Conservation (phyloP, 2,113 vertebrate species). For the Lates calcarifer region DNA sequence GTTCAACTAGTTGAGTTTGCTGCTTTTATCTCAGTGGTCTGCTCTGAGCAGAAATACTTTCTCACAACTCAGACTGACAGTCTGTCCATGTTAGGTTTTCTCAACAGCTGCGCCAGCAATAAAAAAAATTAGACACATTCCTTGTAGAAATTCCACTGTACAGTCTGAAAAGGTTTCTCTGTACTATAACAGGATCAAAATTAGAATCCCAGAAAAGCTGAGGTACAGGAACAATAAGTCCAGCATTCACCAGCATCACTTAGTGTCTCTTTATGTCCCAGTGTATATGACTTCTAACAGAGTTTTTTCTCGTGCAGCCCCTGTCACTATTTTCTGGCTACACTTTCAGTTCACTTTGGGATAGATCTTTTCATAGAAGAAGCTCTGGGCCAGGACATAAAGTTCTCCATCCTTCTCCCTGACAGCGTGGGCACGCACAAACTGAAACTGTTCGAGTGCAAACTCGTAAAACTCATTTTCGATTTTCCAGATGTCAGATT, state of each 20-base stretch:
- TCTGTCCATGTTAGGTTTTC: constrained; percentile 27
- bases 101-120: constrained; percentile 49
- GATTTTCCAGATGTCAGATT: constrained; percentile 98
- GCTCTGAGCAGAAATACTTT: constrained; percentile 4
- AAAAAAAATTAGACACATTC: constrained; percentile 33
- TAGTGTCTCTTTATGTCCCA: constrained; percentile 20
- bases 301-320: neutral
- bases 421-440: constrained; percentile 93
- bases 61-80: constrained; percentile 5
- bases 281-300: constrained; percentile 31
- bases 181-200: neutral
- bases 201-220: neutral
- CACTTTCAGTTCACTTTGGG: constrained; percentile 91
- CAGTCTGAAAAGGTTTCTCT: neutral
- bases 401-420: constrained; percentile 97
- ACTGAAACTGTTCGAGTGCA: constrained; percentile 98
- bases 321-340: neutral
- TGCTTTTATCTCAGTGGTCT: constrained; percentile 10
- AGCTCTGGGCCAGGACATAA: constrained; percentile 93
- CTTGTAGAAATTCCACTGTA: constrained; percentile 14
- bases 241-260: constrained; percentile 2
- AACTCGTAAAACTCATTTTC: constrained; percentile 99
- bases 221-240: neutral
- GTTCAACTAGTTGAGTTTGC: constrained; percentile 14
- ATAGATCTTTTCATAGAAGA: constrained; percentile 99